These are phyloP conservation scores for Drosophila orosa DNA, from an alignment of 1,140 invertebrate species.

Conservation along the genomic window DNA sequence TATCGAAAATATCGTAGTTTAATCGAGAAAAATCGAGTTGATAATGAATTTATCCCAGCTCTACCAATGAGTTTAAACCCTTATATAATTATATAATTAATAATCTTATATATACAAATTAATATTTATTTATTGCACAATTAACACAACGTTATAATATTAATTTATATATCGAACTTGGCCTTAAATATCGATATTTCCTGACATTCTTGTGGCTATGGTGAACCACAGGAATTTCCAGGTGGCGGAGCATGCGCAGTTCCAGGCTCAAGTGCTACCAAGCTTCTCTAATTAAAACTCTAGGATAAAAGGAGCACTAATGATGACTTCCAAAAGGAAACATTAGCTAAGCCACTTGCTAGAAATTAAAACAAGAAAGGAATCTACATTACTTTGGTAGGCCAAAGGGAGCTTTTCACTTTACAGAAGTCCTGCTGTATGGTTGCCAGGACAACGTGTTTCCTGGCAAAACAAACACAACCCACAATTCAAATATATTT, in stretches of 20 bases:
- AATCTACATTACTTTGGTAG: too few species aligned
- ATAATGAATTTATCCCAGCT: too few species aligned
- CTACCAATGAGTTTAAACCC: too few species aligned
- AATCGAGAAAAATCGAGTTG: too few species aligned
- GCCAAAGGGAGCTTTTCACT: neutral
- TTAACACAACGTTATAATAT: neutral
- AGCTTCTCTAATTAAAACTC: neutral
- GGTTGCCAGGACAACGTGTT: slow-evolving; percentile 46
- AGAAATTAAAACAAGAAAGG: neutral
- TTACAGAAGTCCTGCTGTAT: slow-evolving; percentile 5
- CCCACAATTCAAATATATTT: slow-evolving; percentile 1
- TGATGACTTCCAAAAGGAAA: neutral
- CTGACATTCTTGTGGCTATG: neutral
- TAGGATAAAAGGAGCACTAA: too few species aligned
- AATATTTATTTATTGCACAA: neutral
- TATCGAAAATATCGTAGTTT: too few species aligned
- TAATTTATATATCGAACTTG: neutral
- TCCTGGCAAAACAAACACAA: slow-evolving; percentile 39
- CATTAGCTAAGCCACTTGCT: rapidly evolving
- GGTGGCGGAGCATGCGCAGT: slow-evolving; percentile 38
- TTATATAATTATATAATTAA: too few species aligned
- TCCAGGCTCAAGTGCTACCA: neutral
- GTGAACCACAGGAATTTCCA: slow-evolving; percentile 34
- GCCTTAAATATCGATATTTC: neutral
- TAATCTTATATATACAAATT: too few species aligned